Evolutionary conservation across 2,888 invertebrate genomes (phyloP).

Genomic region (Ceriagrion tenellum): DNA sequence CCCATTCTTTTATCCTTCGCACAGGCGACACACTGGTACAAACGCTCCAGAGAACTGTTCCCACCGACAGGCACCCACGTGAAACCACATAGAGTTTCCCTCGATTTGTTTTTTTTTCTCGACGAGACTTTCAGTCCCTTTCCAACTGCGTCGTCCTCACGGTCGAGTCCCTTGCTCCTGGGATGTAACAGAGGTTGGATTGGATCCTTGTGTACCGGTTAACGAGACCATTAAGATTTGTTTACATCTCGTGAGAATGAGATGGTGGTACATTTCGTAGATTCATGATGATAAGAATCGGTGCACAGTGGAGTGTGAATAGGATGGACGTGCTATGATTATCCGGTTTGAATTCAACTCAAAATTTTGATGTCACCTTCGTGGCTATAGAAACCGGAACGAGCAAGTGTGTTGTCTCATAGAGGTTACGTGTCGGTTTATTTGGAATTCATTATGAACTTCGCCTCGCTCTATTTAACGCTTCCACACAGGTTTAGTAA

Average conservation of each 20-base stretch:
- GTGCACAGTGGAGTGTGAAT: too few species aligned
- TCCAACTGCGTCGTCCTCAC: not conserved
- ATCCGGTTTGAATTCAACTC: not conserved
- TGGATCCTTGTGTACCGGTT: not conserved
- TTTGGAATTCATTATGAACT: too few species aligned
- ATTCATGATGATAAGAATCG: not conserved
- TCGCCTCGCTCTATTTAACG: too few species aligned
- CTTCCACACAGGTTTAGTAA: too few species aligned
- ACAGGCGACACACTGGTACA: not conserved
- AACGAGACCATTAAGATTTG: not conserved
- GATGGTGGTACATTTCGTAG: not conserved
- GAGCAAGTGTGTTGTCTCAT: too few species aligned
- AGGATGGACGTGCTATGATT: not conserved
- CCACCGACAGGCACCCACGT: not conserved
- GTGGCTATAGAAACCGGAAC: too few species aligned
- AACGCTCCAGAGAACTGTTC: not conserved
- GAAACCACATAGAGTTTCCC: not conserved
- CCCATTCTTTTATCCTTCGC: not conserved
- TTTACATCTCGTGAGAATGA: not conserved
- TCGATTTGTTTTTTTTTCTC: not conserved
- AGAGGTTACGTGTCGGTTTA: too few species aligned
- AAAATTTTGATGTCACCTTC: not conserved
- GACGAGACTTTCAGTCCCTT: not conserved
- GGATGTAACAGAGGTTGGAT: not conserved
- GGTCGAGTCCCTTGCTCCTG: not conserved